phyloP scores from a whole-genome alignment of 2,888 invertebrate species.

The Theretra japonica region DNA sequence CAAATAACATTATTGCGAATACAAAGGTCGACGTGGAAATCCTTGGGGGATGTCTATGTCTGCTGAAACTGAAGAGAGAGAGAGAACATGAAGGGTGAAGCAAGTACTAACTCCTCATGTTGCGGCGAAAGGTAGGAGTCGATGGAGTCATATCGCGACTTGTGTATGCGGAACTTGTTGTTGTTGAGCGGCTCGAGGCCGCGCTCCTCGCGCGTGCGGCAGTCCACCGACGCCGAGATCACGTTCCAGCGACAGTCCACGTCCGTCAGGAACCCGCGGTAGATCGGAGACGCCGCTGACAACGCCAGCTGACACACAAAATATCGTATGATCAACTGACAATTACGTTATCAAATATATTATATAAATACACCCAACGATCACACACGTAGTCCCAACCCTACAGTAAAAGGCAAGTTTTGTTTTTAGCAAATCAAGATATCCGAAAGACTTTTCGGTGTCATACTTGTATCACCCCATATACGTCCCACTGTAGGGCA shows the following conservation, averaged over 20 bases:
- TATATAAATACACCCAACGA: neutral
- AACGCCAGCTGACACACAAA: slow-evolving; percentile 89
- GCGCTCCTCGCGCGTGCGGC: slow-evolving; percentile 96
- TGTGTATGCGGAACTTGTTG: slow-evolving; percentile 93
- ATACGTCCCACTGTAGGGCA: too few relatives aligned
- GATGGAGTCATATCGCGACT: slow-evolving; percentile 98
- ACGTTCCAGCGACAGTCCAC: slow-evolving; percentile 99
- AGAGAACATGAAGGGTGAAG: neutral
- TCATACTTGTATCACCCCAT: too few relatives aligned
- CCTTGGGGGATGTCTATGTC: too few relatives aligned
- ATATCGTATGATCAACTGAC: neutral
- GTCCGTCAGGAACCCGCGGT: slow-evolving; percentile 96
- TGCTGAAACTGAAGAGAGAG: neutral
- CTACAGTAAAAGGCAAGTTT: too few relatives aligned
- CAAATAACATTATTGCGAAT: too few relatives aligned
- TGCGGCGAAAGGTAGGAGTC: slow-evolving; percentile 97
- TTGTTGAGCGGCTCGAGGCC: slow-evolving; percentile 89
- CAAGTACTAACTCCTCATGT: slow-evolving; percentile 87
- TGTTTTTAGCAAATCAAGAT: too few relatives aligned
- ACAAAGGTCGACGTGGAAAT: too few relatives aligned
- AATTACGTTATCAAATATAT: neutral
- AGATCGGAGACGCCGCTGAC: slow-evolving; percentile 98
- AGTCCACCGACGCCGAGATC: slow-evolving; percentile 98
- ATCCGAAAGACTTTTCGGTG: too few relatives aligned
- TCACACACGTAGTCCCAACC: too few relatives aligned